phyloP scores from a whole-genome alignment of 2,113 vertebrate genomes.

The Felis chaus region DNA sequence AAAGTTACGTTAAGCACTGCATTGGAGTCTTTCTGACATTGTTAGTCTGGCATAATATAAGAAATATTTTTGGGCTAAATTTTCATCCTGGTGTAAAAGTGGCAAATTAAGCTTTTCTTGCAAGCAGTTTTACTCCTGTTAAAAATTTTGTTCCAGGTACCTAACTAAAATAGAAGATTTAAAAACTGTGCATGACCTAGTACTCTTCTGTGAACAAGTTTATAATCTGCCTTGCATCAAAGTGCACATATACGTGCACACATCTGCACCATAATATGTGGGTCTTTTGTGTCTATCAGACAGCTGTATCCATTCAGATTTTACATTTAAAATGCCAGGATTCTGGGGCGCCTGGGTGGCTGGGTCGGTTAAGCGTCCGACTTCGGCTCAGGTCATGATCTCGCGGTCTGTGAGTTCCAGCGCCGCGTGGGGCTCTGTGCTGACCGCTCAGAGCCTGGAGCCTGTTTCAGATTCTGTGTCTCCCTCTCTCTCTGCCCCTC shows the following conservation, averaged over 20 bases:
- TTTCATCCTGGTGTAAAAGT: not conserved
- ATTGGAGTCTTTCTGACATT: not conserved
- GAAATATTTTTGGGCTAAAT: not conserved
- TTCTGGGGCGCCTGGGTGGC: not conserved
- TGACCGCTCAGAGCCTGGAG: too few relatives aligned
- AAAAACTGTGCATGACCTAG: not conserved
- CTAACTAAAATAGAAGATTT: not conserved
- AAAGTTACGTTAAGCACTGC: not conserved
- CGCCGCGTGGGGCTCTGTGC: too few relatives aligned
- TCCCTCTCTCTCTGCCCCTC: too few relatives aligned
- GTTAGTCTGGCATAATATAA: not conserved
- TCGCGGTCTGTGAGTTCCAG: too few relatives aligned
- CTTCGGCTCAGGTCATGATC: too few relatives aligned
- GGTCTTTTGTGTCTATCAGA: not conserved
- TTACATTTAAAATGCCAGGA: not conserved
- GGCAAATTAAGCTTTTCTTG: not conserved
- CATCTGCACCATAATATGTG: accelerated
- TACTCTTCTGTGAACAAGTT: not conserved
- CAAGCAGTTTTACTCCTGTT: not conserved
- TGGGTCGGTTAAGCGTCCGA: too few relatives aligned
- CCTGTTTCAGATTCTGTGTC: too few relatives aligned
- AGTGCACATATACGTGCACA: not conserved
- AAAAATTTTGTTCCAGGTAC: not conserved
- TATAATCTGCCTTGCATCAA: not conserved
- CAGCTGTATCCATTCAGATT: not conserved